A percentile compares a stretch with the other conserved stretches of the same genome.
Evolutionary conservation across 1,140 invertebrate species (phyloP).

Genomic region (Drosophila takahashii): DNA sequence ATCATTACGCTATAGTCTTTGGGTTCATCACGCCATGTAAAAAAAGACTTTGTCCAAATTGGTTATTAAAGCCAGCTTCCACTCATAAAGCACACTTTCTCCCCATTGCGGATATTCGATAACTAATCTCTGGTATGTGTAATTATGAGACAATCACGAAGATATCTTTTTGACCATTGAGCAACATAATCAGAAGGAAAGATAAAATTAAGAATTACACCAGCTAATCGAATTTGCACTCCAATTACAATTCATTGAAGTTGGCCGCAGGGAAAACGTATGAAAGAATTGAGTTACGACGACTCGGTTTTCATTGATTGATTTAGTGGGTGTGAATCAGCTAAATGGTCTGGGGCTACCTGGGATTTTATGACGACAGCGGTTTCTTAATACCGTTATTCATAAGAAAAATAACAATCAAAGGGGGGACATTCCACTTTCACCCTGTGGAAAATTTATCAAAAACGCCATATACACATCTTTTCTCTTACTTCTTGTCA

Average conservation of each 20-base stretch:
- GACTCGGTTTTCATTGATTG: constrained; percentile 6
- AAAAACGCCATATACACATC: constrained; percentile 28
- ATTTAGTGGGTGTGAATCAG: constrained; percentile 28
- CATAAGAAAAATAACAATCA: constrained; percentile 33
- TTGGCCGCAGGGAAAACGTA: constrained; percentile 9
- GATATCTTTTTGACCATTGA: background rate
- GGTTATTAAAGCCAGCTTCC: background rate
- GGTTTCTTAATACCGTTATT: constrained; percentile 15
- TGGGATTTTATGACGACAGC: constrained; percentile 26
- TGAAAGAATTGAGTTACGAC: constrained; percentile 30
- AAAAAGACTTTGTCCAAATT: background rate
- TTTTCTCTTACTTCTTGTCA: constrained; percentile 29
- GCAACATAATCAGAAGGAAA: background rate
- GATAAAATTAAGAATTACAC: constrained; percentile 22
- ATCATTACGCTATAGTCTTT: too few relatives aligned
- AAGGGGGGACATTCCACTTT: constrained; percentile 21
- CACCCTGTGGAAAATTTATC: constrained; percentile 39
- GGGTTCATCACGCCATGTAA: too few relatives aligned
- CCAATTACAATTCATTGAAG: constrained; percentile 21
- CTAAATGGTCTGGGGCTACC: constrained; percentile 1
- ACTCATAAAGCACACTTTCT: background rate
- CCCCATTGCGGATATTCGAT: constrained; percentile 1
- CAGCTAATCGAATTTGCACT: constrained; percentile 28
- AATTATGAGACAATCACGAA: background rate
- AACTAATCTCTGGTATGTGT: constrained; percentile 26